Evolutionary conservation across 1,140 invertebrate genomes (phyloP), one percentile per base, ranked within the genome.

Genomic region (Acyrthosiphon pisum): DNA sequence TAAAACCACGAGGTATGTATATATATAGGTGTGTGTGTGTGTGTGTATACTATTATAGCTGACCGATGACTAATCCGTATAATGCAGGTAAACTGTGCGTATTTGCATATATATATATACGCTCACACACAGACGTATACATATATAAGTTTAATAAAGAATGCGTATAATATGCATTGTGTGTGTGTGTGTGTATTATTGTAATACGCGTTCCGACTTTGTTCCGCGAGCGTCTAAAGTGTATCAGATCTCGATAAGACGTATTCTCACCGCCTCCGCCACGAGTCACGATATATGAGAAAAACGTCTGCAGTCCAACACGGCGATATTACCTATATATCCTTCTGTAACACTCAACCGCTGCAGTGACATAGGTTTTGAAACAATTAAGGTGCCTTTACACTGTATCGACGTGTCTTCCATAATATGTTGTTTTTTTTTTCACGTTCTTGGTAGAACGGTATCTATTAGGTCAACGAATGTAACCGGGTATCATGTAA

Each of bases 191-290:
- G 81, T 23, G 81, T 81, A 37, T 83, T 83, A 83, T 22, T 83
- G 9, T 37, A 35, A 14, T 46, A 26, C 44, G 44, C 41, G 14
- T 86, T 86, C 83, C 26, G 86, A 35, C 46, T 50, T 50, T 22
- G 86, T 48, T 50, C 60, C 7, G 30, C 46, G n/a, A 18, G 46
- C 30, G 86, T 48, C 86, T 20, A 18, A 88, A 88, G 86, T 88
- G 86, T 88, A 88, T 88, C 86, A 35, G 86, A 88, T 88, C 46
- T 88, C 86, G 46, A 88, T 88, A 48, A 35, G 46, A 41, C 41
- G 41, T 41, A 41, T 88, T 50, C 20, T 48, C 46, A 18, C 60
- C 30, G 60, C 60, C 60, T n/a, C 30, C 30, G 30, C 37, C 44
- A 35, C 76, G 9, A 14, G 14, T 26, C 22, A 46, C 41, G 6